These are phyloP conservation scores for Epinotia bilunana DNA, from an alignment of 2,888 invertebrate species.

Conservation along the genomic window DNA sequence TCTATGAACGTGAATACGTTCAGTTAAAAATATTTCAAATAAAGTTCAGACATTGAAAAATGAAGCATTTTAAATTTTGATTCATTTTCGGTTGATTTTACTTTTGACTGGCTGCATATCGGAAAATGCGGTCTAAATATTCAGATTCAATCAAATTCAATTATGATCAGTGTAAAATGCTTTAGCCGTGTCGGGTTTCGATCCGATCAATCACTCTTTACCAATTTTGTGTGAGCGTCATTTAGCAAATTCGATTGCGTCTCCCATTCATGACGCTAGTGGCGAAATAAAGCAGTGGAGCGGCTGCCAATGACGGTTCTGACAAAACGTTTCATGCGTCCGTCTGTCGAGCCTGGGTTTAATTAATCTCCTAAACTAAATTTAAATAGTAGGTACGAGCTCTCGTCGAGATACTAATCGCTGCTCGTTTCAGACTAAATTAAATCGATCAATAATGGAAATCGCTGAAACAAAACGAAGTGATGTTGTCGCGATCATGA, in stretches of 20 bases:
- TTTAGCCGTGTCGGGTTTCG: constrained; percentile 69
- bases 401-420: constrained; percentile 58
- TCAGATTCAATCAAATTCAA: constrained; percentile 72
- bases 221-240: constrained; percentile 78
- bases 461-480: constrained; percentile 57
- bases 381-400: constrained; percentile 70
- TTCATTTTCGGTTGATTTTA: constrained; percentile 21
- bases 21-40: background rate
- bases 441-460: constrained; percentile 65
- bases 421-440: constrained; percentile 60
- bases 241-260: constrained; percentile 80
- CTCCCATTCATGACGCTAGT: constrained; percentile 69
- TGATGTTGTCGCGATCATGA: constrained; percentile 49
- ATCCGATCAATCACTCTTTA: constrained; percentile 80
- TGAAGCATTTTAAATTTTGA: background rate
- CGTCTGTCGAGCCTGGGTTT: constrained; percentile 62
- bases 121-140: constrained; percentile 62
- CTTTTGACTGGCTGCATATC: constrained; percentile 24
- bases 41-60: background rate
- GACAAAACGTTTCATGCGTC: constrained; percentile 65
- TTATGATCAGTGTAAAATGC: constrained; percentile 70
- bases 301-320: constrained; percentile 76
- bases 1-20: too few relatives aligned
- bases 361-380: constrained; percentile 80
- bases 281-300: constrained; percentile 75